phyloP scores from a whole-genome alignment of 2,888 invertebrate species.

The Anoplius nigerrimus region DNA sequence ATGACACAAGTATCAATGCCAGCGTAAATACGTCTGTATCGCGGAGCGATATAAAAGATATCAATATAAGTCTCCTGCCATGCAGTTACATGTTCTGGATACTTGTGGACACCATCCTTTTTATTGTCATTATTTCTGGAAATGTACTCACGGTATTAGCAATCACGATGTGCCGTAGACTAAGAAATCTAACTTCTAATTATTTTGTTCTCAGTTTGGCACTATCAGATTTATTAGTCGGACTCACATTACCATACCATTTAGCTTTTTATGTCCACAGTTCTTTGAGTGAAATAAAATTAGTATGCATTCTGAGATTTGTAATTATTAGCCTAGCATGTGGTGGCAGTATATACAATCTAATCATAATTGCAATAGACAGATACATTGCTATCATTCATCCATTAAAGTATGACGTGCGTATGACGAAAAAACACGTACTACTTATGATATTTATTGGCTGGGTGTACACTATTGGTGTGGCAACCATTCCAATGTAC shows the following conservation, averaged over 20 bases:
- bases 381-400: slow-evolving; percentile 87
- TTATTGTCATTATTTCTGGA: slow-evolving; percentile 82
- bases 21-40: background rate
- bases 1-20: background rate
- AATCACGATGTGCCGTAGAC: slow-evolving; percentile 82
- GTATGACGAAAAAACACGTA: slow-evolving; percentile 84
- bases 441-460: slow-evolving; percentile 80
- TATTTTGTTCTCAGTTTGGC: slow-evolving; percentile 88
- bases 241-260: slow-evolving; percentile 86
- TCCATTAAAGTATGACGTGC: slow-evolving; percentile 84
- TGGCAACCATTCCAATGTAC: slow-evolving; percentile 84
- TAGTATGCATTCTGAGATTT: slow-evolving; percentile 80
- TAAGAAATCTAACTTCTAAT: slow-evolving; percentile 84
- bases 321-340: slow-evolving; percentile 86
- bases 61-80: background rate
- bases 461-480: slow-evolving; percentile 81
- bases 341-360: slow-evolving; percentile 86
- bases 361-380: slow-evolving; percentile 87
- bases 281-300: slow-evolving; percentile 79
- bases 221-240: slow-evolving; percentile 87
- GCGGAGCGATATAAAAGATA: background rate
- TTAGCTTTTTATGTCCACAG: slow-evolving; percentile 83
- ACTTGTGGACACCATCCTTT: slow-evolving; percentile 81
- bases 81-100: slow-evolving; percentile 77
- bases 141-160: slow-evolving; percentile 87